Conservation (phyloP, 2,888 invertebrate species). For the Papilio protenor region DNA sequence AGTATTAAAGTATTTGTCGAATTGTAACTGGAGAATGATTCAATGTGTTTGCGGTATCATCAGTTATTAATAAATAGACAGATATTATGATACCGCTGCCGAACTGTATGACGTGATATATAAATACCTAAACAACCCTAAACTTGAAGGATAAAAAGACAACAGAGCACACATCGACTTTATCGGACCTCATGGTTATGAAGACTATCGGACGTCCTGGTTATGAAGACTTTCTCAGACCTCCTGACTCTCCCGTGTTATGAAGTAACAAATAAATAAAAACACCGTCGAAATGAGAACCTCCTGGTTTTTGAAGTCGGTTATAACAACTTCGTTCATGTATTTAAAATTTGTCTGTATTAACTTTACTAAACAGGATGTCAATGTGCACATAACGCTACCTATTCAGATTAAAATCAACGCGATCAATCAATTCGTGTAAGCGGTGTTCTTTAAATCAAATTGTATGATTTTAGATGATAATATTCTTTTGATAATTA, state of each 20-base stretch:
- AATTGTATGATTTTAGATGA: slow-evolving; percentile 12
- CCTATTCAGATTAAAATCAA: slow-evolving; percentile 37
- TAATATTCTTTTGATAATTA: slow-evolving; percentile 30
- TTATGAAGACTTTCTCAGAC: no score
- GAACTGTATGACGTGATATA: neutral
- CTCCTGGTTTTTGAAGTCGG: no score
- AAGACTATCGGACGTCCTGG: no score
- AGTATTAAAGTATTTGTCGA: neutral
- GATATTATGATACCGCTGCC: neutral
- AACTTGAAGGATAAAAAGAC: no score
- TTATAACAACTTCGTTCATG: neutral
- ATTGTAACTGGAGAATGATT: neutral
- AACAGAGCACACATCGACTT: no score
- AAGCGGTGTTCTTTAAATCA: slow-evolving; percentile 21
- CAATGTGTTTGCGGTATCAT: neutral
- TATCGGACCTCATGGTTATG: no score
- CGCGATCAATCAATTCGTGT: slow-evolving; percentile 25
- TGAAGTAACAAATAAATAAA: no score
- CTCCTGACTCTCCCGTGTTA: no score
- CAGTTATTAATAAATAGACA: neutral
- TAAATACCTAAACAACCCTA: neutral
- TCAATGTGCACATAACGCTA: slow-evolving; percentile 18
- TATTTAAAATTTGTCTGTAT: neutral
- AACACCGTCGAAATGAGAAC: no score
- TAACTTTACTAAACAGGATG: slow-evolving; percentile 3